Conservation (phyloP, 1,140 invertebrate species). For the Campodea augens region DNA sequence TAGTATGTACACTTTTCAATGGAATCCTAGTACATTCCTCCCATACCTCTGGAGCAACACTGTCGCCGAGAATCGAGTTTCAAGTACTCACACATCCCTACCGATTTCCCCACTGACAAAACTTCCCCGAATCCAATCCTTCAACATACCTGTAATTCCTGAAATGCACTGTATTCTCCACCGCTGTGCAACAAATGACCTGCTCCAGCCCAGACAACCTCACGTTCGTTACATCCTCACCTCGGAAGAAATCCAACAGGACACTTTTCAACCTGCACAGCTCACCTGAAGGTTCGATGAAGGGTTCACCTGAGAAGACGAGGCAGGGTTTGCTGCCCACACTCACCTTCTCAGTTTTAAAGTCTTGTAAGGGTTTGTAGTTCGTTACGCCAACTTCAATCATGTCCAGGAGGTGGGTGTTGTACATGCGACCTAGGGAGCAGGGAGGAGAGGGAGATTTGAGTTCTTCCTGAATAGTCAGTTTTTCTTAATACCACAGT, state of each 20-base stretch:
- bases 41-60: no score
- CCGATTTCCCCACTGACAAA: no score
- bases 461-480: not conserved
- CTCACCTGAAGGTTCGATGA: conserved; percentile 55
- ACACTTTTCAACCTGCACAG: conserved; percentile 69
- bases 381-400: conserved; percentile 80
- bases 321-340: conserved; percentile 78
- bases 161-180: conserved; percentile 58
- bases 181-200: conserved; percentile 68
- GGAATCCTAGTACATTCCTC: no score
- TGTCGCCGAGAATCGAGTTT: no score
- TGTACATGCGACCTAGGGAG: conserved; percentile 52
- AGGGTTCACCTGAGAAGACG: conserved; percentile 80
- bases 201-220: conserved; percentile 84
- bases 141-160: conserved; percentile 56
- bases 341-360: conserved; percentile 57
- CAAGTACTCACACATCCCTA: no score
- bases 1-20: no score
- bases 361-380: conserved; percentile 55
- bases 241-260: conserved; percentile 81
- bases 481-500: not conserved
- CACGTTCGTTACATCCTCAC: conserved; percentile 57
- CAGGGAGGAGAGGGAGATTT: conserved; percentile 4
- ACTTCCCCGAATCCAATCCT: no score
- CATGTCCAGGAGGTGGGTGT: conserved; percentile 85